Percentiles rank a stretch among this genome's conserved stretches.
Conservation (phyloP, 2,797 vertebrate genomes). For the Xerus rutilus region DNA sequence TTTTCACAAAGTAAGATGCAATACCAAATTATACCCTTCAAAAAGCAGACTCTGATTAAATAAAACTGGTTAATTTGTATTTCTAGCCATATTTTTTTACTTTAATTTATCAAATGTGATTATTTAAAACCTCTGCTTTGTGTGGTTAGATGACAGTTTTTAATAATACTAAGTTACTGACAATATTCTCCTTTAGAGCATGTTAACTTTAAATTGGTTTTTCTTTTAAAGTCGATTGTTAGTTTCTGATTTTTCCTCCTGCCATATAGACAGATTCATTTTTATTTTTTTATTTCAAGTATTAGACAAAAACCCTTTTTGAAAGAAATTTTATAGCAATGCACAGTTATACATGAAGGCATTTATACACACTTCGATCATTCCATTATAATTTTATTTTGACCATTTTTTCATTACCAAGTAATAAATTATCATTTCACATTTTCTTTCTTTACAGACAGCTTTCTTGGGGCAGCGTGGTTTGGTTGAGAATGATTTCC, state of each 20-base stretch:
- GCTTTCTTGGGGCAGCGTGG: conserved; percentile 98
- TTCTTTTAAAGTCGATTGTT: conserved; percentile 63
- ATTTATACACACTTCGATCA: conserved; percentile 32
- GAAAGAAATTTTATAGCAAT: conserved; percentile 34
- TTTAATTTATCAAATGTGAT: conserved; percentile 53
- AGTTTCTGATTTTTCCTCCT: conserved; percentile 46
- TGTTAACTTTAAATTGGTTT: conserved; percentile 53
- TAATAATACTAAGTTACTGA: conserved; percentile 42
- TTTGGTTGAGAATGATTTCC: conserved; percentile 98
- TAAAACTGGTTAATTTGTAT: conserved; percentile 20
- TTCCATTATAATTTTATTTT: conserved; percentile 66
- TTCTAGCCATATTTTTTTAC: conserved; percentile 32
- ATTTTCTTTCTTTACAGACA: conserved; percentile 89
- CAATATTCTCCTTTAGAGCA: conserved; percentile 20
- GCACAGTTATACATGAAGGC: neutral
- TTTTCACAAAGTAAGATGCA: conserved; percentile 96
- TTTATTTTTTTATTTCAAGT: conserved; percentile 65
- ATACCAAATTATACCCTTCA: conserved; percentile 17
- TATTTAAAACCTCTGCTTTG: conserved; percentile 49
- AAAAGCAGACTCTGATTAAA: conserved; percentile 38
- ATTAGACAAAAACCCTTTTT: conserved; percentile 42
- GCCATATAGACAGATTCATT: neutral
- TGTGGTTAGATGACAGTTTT: conserved; percentile 42
- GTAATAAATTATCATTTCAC: conserved; percentile 58
- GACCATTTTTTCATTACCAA: neutral